Evolutionary conservation across 2,113 vertebrate genomes (phyloP), one percentile per base, ranked within the genome.

Genomic region (Pseudopodoces humilis): DNA sequence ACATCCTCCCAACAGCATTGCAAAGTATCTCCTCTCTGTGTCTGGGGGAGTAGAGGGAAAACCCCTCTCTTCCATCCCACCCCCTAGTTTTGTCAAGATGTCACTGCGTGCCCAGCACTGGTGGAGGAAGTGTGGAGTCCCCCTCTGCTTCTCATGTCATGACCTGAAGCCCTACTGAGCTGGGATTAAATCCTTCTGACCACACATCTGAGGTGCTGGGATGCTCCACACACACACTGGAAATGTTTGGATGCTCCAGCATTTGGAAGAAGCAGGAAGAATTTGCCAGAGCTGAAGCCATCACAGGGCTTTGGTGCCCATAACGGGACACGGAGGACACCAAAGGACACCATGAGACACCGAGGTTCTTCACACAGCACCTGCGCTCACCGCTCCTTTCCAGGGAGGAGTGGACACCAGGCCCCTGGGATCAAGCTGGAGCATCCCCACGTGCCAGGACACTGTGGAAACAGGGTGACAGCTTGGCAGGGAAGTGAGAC

Each of bases 401-500:
- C 58, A 20, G 46, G 14, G 59, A 11, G 52, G 50, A 65, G 13
- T 1, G 2, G 56, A 46, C 63, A 15, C 19, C 74, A 58, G 12
- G 41, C 6, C 49, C 43, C 11, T 1, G 0, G 21, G 46, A 69
- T 56, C 55, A 23, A 7, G 11, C 55, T 20, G 1, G 60, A 77
- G 47, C 69, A 24, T 56, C 46, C 84, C 46, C 23, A 7, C 3
- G 2, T 21, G 70, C 46, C 3, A 0, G 68, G 68, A n/a, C 46
- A 15, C 30, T 44, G 68, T 75, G 72, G 58, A 20, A 28, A 8
- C n/a, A 3, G 27, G 7, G 65, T 58, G 41, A 74, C 69, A 67
- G 46, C 72, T 71, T 65, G 2, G 85, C 58, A 59, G 93, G 93
- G 95, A 80, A 88, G 76, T 63, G 12, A 70, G 92, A 86, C 88